phyloP scores from a whole-genome alignment of 2,113 vertebrate species.

The Centropristis striata region DNA sequence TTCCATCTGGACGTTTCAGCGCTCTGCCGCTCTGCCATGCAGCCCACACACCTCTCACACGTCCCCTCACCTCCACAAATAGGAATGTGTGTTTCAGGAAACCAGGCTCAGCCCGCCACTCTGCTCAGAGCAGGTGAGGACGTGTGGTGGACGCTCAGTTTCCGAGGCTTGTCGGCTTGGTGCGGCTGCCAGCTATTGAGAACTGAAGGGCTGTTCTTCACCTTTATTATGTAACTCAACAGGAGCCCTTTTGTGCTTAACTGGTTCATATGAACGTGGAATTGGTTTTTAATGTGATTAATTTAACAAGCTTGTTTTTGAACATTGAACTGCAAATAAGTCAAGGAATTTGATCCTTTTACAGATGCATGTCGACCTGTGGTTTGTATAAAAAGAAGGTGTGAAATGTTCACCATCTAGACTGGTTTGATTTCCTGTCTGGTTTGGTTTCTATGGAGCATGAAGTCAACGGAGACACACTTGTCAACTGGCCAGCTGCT shows the following conservation, averaged over 20 bases:
- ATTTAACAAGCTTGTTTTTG: constrained; percentile 52
- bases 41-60: constrained; percentile 76
- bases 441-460: constrained; percentile 51
- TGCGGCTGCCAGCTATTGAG: constrained; percentile 35
- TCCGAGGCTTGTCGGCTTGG: constrained; percentile 77
- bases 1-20: constrained; percentile 78
- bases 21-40: constrained; percentile 59
- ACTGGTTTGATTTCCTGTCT: constrained; percentile 52
- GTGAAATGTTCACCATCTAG: constrained; percentile 43
- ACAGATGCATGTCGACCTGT: constrained; percentile 26
- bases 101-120: constrained; percentile 62
- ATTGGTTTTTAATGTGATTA: constrained; percentile 44
- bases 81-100: constrained; percentile 84
- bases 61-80: constrained; percentile 80
- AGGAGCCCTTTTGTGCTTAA: constrained; percentile 59
- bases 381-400: constrained; percentile 27
- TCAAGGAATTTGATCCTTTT: constrained; percentile 21
- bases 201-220: constrained; percentile 56
- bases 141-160: constrained; percentile 75
- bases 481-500: constrained; percentile 14
- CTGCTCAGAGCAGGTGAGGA: constrained; percentile 80
- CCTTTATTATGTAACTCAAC: constrained; percentile 63
- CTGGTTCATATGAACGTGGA: constrained; percentile 10
- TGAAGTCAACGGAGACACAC: constrained; percentile 14
- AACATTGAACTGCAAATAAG: constrained; percentile 40